phyloP scores from a whole-genome alignment of 1,140 invertebrate genomes.

The Asbolus verrucosus region DNA sequence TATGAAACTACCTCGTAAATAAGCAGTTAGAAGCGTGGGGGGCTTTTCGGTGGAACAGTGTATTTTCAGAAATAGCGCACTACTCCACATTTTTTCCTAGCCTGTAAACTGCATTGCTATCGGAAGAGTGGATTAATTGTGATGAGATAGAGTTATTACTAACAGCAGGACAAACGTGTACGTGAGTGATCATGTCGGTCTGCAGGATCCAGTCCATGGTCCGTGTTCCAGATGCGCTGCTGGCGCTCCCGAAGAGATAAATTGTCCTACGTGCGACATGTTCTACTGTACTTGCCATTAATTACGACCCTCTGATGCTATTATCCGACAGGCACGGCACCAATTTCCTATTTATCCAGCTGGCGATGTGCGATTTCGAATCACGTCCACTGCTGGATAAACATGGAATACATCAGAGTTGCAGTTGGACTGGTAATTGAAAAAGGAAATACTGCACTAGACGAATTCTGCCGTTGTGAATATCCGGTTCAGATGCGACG shows the following conservation, averaged over 20 bases:
- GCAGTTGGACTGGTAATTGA: conserved; percentile 21
- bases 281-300: conserved; percentile 18
- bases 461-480: too few relatives aligned
- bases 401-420: not conserved
- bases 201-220: not conserved
- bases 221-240: conserved; percentile 14
- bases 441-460: too few relatives aligned
- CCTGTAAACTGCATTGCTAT: too few relatives aligned
- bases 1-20: too few relatives aligned
- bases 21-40: too few relatives aligned
- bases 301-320: conserved; percentile 19
- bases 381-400: conserved; percentile 19
- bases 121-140: not conserved
- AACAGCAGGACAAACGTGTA: not conserved
- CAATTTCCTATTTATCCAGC: conserved; percentile 31
- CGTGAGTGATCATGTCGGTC: conserved; percentile 12
- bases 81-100: too few relatives aligned
- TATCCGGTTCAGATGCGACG: too few relatives aligned
- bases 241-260: conserved; percentile 10
- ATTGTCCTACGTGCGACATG: conserved; percentile 29
- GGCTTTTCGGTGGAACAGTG: too few relatives aligned
- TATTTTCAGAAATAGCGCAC: too few relatives aligned
- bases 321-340: conserved; percentile 25
- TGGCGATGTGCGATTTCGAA: conserved; percentile 1
- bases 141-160: conserved; percentile 23